These are phyloP conservation scores for Actias luna DNA, from an alignment of 2,888 invertebrate species.

Conservation along the genomic window DNA sequence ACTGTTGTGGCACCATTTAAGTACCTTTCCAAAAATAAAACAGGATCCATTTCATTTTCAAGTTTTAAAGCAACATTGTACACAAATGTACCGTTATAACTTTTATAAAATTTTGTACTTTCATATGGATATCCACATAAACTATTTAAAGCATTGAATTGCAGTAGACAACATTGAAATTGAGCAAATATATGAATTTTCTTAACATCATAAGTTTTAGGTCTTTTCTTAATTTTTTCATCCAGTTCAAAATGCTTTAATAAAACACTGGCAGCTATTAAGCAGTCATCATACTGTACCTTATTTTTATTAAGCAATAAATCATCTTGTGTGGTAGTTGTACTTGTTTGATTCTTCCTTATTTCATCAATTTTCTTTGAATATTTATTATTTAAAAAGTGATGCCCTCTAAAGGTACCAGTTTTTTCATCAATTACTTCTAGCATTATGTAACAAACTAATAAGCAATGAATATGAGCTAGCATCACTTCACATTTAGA, in stretches of 20 bases:
- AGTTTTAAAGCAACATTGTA: conserved; percentile 87
- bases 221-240: conserved; percentile 73
- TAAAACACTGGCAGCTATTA: conserved; percentile 81
- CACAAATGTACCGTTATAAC: conserved; percentile 88
- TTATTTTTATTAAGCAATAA: conserved; percentile 70
- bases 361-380: conserved; percentile 58
- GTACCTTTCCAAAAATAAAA: conserved; percentile 76
- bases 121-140: conserved; percentile 83
- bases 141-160: conserved; percentile 83
- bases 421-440: conserved; percentile 81
- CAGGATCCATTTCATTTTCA: conserved; percentile 78
- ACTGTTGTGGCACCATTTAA: conserved; percentile 62
- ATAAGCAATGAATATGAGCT: conserved; percentile 80
- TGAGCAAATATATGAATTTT: conserved; percentile 85
- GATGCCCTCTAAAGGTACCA: conserved; percentile 76
- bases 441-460: conserved; percentile 81
- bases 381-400: conserved; percentile 72
- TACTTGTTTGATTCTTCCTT: conserved; percentile 34
- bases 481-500: conserved; percentile 59
- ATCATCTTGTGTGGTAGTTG: conserved; percentile 32
- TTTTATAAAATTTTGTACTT: conserved; percentile 80
- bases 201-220: conserved; percentile 79
- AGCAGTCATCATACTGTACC: conserved; percentile 81
- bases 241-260: conserved; percentile 82
- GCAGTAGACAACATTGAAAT: conserved; percentile 84